Evolutionary conservation across 2,113 vertebrate genomes (phyloP).

Genomic region (Rhabdomys dilectus): DNA sequence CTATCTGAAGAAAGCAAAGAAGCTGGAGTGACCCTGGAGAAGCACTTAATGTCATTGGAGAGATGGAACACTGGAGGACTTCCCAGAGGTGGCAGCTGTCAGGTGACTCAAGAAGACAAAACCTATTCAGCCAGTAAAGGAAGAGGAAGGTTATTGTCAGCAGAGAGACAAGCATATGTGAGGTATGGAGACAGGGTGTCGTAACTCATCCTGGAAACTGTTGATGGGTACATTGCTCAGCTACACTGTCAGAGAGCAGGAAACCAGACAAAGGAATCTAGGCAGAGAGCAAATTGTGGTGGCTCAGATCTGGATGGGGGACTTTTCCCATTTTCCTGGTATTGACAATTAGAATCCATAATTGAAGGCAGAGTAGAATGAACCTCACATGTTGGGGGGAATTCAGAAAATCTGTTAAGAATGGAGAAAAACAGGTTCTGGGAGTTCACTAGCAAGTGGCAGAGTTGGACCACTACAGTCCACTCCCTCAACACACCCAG

Average conservation of each 20-base stretch:
- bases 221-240: background rate
- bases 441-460: background rate
- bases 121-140: background rate
- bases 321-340: background rate
- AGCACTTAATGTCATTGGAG: background rate
- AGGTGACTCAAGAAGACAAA: background rate
- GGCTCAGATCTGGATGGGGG: background rate
- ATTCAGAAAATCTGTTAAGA: background rate
- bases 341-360: background rate
- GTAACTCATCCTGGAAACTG: slow-evolving; percentile 27
- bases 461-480: background rate
- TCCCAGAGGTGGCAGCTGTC: background rate
- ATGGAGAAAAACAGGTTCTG: background rate
- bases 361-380: background rate
- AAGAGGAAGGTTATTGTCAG: background rate
- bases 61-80: background rate
- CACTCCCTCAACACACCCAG: background rate
- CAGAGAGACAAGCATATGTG: background rate
- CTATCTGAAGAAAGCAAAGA: background rate
- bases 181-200: background rate
- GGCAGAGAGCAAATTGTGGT: background rate
- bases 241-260: background rate
- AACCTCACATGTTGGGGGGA: background rate
- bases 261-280: background rate
- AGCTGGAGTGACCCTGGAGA: background rate